Evolutionary conservation across 2,797 vertebrate genomes (phyloP).

Genomic region (Hoplostethus atlanticus): DNA sequence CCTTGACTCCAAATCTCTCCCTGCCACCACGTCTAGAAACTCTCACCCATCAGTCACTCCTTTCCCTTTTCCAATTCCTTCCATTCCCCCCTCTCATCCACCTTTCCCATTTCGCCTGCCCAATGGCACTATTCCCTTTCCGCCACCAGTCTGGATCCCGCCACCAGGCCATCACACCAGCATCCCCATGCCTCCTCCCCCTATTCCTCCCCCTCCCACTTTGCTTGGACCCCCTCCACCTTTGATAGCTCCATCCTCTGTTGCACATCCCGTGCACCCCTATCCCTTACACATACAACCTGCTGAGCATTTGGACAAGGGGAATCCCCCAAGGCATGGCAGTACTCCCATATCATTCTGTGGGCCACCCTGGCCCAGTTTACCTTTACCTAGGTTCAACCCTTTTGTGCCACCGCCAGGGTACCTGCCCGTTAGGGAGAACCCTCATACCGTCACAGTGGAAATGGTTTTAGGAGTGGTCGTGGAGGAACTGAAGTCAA

Average conservation of each 20-base stretch:
- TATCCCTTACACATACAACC: constrained; percentile 85
- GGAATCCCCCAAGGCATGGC: constrained; percentile 41
- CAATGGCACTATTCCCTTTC: constrained; percentile 77
- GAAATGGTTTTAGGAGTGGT: constrained; percentile 91
- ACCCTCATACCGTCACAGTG: constrained; percentile 89
- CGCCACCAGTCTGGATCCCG: constrained; percentile 84
- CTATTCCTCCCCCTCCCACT: constrained; percentile 74
- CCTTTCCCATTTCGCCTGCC: constrained; percentile 68
- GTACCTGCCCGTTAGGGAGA: constrained; percentile 83
- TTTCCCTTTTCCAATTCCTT: constrained; percentile 62
- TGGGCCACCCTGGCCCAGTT: constrained; percentile 86
- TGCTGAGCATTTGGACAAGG: constrained; percentile 87
- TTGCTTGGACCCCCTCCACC: constrained; percentile 86
- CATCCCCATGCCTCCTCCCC: constrained; percentile 85
- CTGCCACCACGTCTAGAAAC: constrained; percentile 54
- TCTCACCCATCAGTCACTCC: constrained; percentile 30
- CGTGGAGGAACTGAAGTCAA: constrained; percentile 91
- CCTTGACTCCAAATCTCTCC: constrained; percentile 72
- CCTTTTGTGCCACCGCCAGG: constrained; percentile 92
- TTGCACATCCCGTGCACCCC: constrained; percentile 84
- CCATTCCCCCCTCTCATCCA: constrained; percentile 54
- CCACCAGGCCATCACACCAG: constrained; percentile 78
- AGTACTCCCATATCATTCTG: constrained; percentile 56
- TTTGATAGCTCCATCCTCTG: constrained; percentile 76
- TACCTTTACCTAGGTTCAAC: constrained; percentile 88